phyloP scores from a whole-genome alignment of 2,888 invertebrate genomes.

The Pterostichus madidus region DNA sequence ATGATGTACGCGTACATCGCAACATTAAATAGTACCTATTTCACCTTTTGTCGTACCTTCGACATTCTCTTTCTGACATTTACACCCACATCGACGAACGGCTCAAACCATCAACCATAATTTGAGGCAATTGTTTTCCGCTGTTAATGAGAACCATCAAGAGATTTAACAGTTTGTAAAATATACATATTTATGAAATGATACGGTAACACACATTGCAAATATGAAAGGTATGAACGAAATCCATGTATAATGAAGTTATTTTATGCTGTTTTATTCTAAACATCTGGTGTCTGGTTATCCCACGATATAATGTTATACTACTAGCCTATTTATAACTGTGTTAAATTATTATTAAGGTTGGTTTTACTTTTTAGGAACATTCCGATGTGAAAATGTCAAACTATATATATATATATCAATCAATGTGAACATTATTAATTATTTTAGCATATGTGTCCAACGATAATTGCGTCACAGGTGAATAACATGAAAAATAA shows the following conservation, averaged over 20 bases:
- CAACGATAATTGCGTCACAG: no score
- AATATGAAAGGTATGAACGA: conserved; percentile 5
- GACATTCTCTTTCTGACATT: conserved; percentile 24
- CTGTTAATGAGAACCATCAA: not conserved
- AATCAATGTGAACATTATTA: not conserved
- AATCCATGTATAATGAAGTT: not conserved
- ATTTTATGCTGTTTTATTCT: not conserved
- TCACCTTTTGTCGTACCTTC: conserved; percentile 25
- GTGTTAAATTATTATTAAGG: conserved; percentile 20
- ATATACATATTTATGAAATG: conserved; percentile 23
- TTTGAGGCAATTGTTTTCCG: conserved; percentile 19
- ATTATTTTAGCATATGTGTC: not conserved
- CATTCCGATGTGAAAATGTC: not conserved
- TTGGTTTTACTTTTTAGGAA: conserved; percentile 42
- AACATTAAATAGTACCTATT: not conserved
- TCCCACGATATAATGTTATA: conserved; percentile 35
- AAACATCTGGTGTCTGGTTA: not conserved
- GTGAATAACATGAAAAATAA: no score
- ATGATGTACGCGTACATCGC: no score
- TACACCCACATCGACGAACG: not conserved
- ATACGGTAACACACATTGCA: conserved; percentile 7
- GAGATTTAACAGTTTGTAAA: conserved; percentile 30
- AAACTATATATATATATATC: conserved; percentile 4
- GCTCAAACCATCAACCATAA: not conserved
- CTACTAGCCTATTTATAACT: conserved; percentile 53